Percentiles rank a stretch among this genome's conserved stretches.
Conservation (phyloP, 2,113 vertebrate species). For the Brienomyrus brachyistius region DNA sequence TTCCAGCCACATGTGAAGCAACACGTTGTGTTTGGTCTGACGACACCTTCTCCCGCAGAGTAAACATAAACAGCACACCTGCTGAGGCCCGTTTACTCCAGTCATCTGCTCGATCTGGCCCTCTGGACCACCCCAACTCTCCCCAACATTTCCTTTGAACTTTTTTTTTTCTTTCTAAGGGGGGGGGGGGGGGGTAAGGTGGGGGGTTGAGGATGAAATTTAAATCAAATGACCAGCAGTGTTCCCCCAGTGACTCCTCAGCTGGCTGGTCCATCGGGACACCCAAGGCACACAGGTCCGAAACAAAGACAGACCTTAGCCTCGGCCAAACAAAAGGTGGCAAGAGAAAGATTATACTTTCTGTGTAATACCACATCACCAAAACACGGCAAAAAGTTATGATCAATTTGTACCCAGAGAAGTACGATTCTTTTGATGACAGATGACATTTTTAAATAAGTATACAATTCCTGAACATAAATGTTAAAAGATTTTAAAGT, state of each 20-base stretch:
- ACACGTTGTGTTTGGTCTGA: constrained; percentile 38
- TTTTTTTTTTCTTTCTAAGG: background rate
- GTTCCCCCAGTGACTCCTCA: background rate
- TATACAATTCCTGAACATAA: background rate
- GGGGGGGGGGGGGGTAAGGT: background rate
- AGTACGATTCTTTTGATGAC: background rate
- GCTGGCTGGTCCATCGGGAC: background rate
- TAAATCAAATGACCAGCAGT: background rate
- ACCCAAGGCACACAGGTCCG: background rate
- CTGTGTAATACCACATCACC: background rate
- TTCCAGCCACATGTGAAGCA: constrained; percentile 38
- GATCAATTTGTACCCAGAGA: background rate
- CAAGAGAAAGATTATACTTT: background rate
- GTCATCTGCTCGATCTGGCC: constrained; percentile 30
- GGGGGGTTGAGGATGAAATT: background rate
- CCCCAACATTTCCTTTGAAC: constrained; percentile 18
- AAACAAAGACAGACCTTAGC: background rate
- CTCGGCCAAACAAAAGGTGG: background rate
- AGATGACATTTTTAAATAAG: background rate
- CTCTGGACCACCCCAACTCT: constrained; percentile 46
- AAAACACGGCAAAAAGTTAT: background rate
- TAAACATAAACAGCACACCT: constrained; percentile 59
- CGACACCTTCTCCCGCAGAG: constrained; percentile 35
- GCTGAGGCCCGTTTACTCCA: constrained; percentile 55
- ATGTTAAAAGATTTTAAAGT: background rate